Evolutionary conservation across 2,797 vertebrate species (phyloP).

Genomic region (Acipenser transmontanus): DNA sequence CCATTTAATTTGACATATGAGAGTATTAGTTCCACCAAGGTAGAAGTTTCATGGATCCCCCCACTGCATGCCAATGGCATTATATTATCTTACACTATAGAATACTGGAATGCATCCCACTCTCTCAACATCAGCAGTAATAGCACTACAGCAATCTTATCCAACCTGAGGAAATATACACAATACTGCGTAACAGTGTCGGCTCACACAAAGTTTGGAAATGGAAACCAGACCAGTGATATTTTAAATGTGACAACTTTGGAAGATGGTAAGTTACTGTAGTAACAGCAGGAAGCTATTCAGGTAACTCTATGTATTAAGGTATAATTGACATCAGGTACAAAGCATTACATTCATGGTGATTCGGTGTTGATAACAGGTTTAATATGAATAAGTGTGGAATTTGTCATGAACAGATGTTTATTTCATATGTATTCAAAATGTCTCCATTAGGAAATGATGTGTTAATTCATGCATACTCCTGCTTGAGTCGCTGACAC

Average conservation of each 20-base stretch:
- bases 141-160: slow-evolving; percentile 40
- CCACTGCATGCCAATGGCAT: slow-evolving; percentile 59
- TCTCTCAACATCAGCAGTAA: slow-evolving; percentile 56
- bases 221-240: slow-evolving; percentile 65
- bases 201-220: slow-evolving; percentile 55
- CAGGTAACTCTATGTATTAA: too few relatives aligned
- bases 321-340: too few relatives aligned
- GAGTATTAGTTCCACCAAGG: slow-evolving; percentile 60
- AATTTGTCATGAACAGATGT: too few relatives aligned
- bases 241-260: slow-evolving; percentile 69
- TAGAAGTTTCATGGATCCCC: slow-evolving; percentile 62
- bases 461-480: too few relatives aligned
- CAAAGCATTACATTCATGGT: too few relatives aligned
- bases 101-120: slow-evolving; percentile 66
- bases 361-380: too few relatives aligned
- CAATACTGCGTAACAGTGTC: slow-evolving; percentile 55
- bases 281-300: too few relatives aligned
- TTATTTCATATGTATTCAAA: too few relatives aligned
- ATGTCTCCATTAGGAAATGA: too few relatives aligned
- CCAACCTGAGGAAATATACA: slow-evolving; percentile 62
- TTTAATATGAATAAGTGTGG: too few relatives aligned
- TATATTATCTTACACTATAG: slow-evolving; percentile 58
- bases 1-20: slow-evolving; percentile 50
- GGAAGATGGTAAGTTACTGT: slow-evolving; percentile 63
- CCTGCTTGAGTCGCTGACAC: too few relatives aligned